Conservation (phyloP, 2,888 invertebrate genomes). For the Brachylomia viminalis region DNA sequence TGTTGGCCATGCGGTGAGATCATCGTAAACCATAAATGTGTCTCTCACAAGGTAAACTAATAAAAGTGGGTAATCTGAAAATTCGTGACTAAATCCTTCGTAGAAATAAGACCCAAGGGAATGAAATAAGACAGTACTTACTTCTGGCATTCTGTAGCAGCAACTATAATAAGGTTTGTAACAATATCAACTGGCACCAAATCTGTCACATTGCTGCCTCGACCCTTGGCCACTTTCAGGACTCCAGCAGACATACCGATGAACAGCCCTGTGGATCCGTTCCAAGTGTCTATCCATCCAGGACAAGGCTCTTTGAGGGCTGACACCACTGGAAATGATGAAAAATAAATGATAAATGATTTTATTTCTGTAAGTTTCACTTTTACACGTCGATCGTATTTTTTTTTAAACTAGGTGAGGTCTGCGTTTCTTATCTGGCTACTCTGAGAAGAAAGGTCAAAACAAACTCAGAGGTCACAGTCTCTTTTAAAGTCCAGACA, state of each 20-base stretch:
- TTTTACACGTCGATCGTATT: too few relatives aligned
- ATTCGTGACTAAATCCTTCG: neutral
- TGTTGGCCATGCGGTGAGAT: neutral
- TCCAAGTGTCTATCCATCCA: conserved; percentile 75
- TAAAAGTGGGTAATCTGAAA: neutral
- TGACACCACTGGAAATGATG: conserved; percentile 67
- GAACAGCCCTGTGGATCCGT: conserved; percentile 69
- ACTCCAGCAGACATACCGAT: conserved; percentile 66
- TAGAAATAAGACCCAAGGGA: neutral
- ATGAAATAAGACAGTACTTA: neutral
- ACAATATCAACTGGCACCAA: conserved; percentile 73
- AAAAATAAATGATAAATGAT: too few relatives aligned
- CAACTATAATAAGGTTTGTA: conserved; percentile 68
- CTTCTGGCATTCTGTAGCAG: conserved; percentile 69
- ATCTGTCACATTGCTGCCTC: conserved; percentile 65
- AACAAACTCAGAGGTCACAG: too few relatives aligned
- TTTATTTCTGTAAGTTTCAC: too few relatives aligned
- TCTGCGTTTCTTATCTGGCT: too few relatives aligned
- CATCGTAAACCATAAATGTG: neutral
- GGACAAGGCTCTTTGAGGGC: conserved; percentile 69
- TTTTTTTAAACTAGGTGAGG: too few relatives aligned
- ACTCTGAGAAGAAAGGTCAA: too few relatives aligned
- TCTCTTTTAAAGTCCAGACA: too few relatives aligned
- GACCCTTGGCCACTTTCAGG: conserved; percentile 58
- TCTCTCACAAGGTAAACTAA: neutral